Evolutionary conservation across 2,888 invertebrate species (phyloP).

Genomic region (Apamea crenata): DNA sequence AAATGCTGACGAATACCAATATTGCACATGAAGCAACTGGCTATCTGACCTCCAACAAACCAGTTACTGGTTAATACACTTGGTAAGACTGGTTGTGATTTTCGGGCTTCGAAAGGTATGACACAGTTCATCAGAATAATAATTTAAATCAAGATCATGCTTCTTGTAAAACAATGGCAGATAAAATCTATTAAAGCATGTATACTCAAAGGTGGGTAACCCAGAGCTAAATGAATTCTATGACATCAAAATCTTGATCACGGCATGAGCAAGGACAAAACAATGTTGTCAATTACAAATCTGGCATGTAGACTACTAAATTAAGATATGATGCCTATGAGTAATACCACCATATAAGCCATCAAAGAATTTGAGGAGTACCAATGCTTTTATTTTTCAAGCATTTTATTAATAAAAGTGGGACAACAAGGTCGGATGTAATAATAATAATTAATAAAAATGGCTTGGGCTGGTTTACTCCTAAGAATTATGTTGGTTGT

Average conservation of each 20-base stretch:
- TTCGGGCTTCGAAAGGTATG: neutral
- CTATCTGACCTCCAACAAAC: too few species aligned
- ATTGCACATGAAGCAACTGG: too few species aligned
- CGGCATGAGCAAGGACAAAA: conserved; percentile 74
- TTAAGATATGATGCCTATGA: conserved; percentile 59
- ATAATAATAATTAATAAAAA: neutral
- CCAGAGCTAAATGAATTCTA: conserved; percentile 56
- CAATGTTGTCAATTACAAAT: conserved; percentile 75
- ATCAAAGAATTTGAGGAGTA: conserved; percentile 2
- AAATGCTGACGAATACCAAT: too few species aligned
- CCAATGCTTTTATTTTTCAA: neutral
- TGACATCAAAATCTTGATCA: conserved; percentile 72
- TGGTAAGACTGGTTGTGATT: too few species aligned
- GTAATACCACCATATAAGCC: conserved; percentile 43
- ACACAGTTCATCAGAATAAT: neutral
- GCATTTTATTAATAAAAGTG: neutral
- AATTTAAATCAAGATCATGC: conserved; percentile 4
- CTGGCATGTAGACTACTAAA: conserved; percentile 63
- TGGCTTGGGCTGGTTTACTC: neutral
- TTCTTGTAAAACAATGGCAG: conserved; percentile 13
- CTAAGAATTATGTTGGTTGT: neutral
- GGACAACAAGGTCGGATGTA: neutral
- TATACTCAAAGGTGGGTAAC: conserved; percentile 23
- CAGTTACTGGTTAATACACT: too few species aligned
- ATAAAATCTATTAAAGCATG: conserved; percentile 12